Evolutionary conservation across 2,113 vertebrate species (phyloP).

Genomic region (Xiphophorus hellerii): DNA sequence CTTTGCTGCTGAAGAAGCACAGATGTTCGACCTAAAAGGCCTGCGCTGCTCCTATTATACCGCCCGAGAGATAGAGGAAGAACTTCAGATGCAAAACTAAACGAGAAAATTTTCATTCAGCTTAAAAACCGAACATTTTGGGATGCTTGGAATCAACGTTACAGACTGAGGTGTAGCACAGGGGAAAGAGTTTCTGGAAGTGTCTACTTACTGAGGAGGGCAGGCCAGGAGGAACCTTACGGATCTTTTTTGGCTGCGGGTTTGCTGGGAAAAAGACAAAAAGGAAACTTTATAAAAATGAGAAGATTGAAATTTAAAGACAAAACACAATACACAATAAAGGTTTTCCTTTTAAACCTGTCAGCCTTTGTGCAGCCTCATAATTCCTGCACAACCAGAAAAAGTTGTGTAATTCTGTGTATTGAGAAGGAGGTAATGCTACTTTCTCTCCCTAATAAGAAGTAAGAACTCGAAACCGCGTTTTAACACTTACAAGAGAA

Average conservation of each 20-base stretch:
- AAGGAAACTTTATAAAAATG: constrained; percentile 24
- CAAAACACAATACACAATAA: constrained; percentile 17
- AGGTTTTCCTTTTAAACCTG: constrained; percentile 16
- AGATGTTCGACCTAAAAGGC: constrained; percentile 65
- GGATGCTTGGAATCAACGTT: constrained; percentile 18
- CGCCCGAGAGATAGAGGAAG: constrained; percentile 33
- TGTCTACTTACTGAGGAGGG: constrained; percentile 90
- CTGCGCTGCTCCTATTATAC: constrained; percentile 43
- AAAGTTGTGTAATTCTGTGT: constrained; percentile 17
- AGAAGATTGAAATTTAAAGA: background rate
- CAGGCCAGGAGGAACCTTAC: constrained; percentile 94
- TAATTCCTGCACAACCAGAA: constrained; percentile 33
- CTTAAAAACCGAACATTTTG: constrained; percentile 39
- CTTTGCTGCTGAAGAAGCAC: constrained; percentile 43
- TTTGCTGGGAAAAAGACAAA: constrained; percentile 75
- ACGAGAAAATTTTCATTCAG: constrained; percentile 26
- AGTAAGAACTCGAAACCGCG: constrained; percentile 39
- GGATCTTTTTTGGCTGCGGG: constrained; percentile 93
- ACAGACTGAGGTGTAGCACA: constrained; percentile 10
- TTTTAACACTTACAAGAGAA: constrained; percentile 43
- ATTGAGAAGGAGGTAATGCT: constrained; percentile 10
- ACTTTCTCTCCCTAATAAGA: constrained; percentile 41
- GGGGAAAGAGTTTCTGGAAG: constrained; percentile 16
- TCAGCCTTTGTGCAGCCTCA: constrained; percentile 37
- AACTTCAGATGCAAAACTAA: constrained; percentile 42